Percentiles rank a stretch among this genome's conserved stretches.
Evolutionary conservation across 2,113 vertebrate genomes (phyloP).

Genomic region (Irena cyanogastra): DNA sequence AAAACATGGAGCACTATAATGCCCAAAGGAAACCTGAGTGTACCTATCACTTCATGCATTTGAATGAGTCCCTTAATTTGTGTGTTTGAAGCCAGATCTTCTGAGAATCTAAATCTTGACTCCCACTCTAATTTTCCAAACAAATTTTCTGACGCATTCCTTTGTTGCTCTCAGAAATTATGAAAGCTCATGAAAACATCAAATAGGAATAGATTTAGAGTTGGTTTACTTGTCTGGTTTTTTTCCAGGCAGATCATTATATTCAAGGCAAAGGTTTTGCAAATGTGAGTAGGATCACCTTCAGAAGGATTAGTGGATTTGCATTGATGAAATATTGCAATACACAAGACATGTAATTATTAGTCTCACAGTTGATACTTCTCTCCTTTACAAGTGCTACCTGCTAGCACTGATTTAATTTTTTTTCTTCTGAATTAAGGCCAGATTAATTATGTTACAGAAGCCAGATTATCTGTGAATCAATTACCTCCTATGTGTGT

Average conservation of each 20-base stretch:
- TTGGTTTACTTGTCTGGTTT: not conserved
- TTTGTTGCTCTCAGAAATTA: not conserved
- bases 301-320: slow-evolving; percentile 24
- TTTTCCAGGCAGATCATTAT: not conserved
- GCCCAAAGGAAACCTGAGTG: not conserved
- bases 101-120: not conserved
- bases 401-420: not conserved
- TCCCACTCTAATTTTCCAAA: not conserved
- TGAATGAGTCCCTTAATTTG: not conserved
- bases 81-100: not conserved
- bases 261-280: not conserved
- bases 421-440: not conserved
- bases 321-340: not conserved
- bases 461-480: not conserved
- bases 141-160: not conserved
- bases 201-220: not conserved
- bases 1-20: not conserved
- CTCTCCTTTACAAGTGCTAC: not conserved
- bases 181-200: not conserved
- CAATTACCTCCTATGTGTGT: not conserved
- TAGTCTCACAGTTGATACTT: not conserved
- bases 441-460: not conserved
- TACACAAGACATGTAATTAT: slow-evolving; percentile 9
- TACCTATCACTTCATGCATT: not conserved
- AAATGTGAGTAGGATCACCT: not conserved